Evolutionary conservation across 2,113 vertebrate genomes (phyloP).

Genomic region (Crotophaga sulcirostris): DNA sequence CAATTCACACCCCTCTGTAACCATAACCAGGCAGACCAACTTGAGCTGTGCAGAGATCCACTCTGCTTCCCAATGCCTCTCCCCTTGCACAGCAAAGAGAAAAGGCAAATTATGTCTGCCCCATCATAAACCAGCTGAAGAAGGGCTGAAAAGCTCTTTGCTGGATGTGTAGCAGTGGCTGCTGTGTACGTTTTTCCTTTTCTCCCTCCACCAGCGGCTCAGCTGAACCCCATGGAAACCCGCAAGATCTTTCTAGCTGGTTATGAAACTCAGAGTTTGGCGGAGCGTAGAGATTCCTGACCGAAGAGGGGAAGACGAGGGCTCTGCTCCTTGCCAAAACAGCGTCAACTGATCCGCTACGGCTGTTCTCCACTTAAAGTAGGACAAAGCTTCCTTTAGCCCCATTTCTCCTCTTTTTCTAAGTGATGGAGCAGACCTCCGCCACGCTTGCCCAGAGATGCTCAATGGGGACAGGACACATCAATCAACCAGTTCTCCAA

Average conservation of each 20-base stretch:
- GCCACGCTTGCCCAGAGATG: neutral
- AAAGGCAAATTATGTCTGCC: neutral
- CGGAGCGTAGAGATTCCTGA: neutral
- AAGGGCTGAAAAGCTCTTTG: neutral
- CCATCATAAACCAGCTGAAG: neutral
- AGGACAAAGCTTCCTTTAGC: conserved; percentile 14
- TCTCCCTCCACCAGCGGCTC: fast-evolving
- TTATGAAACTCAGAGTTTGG: conserved; percentile 20
- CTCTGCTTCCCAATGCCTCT: fast-evolving
- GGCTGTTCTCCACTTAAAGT: conserved; percentile 2
- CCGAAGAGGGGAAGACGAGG: neutral
- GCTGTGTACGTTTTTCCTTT: fast-evolving
- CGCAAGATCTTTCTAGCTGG: neutral
- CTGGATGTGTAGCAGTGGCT: neutral
- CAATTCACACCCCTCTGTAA: neutral
- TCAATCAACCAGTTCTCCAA: neutral
- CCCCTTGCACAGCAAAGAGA: neutral
- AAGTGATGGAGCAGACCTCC: fast-evolving
- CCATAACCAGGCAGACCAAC: neutral
- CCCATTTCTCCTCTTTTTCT: neutral
- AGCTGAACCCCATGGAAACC: neutral
- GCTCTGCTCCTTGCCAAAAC: neutral
- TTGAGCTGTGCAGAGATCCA: fast-evolving
- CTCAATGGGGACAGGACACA: neutral
- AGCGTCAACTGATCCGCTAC: neutral